Evolutionary conservation across 2,888 invertebrate genomes (phyloP).

Genomic region (Anthoptus insignis): DNA sequence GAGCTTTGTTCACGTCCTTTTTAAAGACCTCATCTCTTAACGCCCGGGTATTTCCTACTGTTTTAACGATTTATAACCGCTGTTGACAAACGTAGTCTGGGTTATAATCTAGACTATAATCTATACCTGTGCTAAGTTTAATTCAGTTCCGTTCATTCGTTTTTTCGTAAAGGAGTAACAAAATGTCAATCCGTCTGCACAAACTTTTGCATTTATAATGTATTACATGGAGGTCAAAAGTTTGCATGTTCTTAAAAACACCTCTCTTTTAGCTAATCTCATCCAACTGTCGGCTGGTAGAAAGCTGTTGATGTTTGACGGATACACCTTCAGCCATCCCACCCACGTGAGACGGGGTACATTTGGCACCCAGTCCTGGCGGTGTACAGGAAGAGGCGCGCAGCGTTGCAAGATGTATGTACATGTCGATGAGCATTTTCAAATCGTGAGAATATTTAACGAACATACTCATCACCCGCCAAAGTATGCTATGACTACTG

Average conservation of each 20-base stretch:
- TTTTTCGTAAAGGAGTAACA: too few relatives aligned
- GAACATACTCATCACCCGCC: conserved; percentile 49
- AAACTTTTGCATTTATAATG: too few relatives aligned
- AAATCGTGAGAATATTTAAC: conserved; percentile 32
- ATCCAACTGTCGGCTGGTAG: conserved; percentile 40
- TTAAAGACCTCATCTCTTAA: too few relatives aligned
- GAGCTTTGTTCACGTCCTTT: too few relatives aligned
- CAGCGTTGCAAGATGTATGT: conserved; percentile 44
- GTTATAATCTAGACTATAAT: too few relatives aligned
- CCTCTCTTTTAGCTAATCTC: conserved; percentile 27
- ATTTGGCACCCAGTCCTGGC: conserved; percentile 33
- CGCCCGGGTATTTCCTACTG: too few relatives aligned
- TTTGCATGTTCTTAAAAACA: neutral
- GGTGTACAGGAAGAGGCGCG: conserved; percentile 45
- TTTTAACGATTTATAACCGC: too few relatives aligned
- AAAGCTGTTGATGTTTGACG: conserved; percentile 44
- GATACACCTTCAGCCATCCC: conserved; percentile 49
- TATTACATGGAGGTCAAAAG: too few relatives aligned
- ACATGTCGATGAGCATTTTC: conserved; percentile 29
- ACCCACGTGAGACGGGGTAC: conserved; percentile 18
- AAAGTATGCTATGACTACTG: conserved; percentile 31
- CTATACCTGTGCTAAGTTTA: too few relatives aligned
- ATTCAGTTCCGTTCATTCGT: too few relatives aligned
- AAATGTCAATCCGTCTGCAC: too few relatives aligned
- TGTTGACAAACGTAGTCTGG: too few relatives aligned